These are phyloP conservation scores for Phocoena phocoena DNA, from an alignment of 2,113 vertebrate species.

Conservation along the genomic window DNA sequence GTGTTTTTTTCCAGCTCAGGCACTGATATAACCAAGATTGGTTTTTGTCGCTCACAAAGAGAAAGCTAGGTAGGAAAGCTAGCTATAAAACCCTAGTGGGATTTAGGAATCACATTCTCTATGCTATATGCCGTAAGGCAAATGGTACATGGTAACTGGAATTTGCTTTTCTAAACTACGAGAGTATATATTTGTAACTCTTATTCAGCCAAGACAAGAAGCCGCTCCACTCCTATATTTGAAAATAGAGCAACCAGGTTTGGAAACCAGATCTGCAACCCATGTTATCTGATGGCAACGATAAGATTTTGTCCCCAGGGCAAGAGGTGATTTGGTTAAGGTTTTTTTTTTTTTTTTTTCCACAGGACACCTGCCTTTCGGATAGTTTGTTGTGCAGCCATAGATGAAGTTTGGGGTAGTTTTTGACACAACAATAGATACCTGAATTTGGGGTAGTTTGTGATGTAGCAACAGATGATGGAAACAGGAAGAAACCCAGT, in stretches of 20 bases:
- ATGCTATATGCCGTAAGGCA: background rate
- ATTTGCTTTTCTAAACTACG: constrained; percentile 36
- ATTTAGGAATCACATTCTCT: background rate
- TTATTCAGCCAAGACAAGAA: background rate
- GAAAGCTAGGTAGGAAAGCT: background rate
- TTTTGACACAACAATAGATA: background rate
- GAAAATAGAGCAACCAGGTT: background rate
- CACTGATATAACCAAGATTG: background rate
- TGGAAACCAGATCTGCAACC: constrained; percentile 42
- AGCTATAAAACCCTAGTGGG: background rate
- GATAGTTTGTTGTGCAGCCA: background rate
- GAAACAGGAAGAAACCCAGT: background rate
- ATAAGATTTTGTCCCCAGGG: background rate
- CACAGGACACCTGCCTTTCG: background rate
- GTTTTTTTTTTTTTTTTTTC: background rate
- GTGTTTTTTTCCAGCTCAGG: background rate
- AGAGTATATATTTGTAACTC: background rate
- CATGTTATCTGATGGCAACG: background rate
- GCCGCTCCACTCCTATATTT: background rate
- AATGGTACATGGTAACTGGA: background rate
- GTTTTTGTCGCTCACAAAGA: background rate
- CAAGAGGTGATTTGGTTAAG: background rate
- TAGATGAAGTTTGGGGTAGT: background rate
- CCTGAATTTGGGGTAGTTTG: background rate
- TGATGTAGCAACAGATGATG: background rate